Evolutionary conservation across 2,113 vertebrate species (phyloP).

Genomic region (Pampusana beccarii): DNA sequence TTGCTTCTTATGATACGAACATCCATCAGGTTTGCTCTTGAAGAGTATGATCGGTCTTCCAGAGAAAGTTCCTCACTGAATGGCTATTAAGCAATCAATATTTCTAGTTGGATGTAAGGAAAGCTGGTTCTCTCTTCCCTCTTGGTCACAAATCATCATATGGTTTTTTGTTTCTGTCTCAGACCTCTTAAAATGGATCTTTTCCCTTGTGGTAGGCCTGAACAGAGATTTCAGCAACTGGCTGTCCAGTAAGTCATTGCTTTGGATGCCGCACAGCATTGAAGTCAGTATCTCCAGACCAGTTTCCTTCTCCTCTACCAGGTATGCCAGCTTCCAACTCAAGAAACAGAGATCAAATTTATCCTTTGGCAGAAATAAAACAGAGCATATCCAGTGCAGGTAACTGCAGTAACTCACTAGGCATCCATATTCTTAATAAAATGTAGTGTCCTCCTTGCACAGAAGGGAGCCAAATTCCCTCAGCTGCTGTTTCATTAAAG

Average conservation of each 20-base stretch:
- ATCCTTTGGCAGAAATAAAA: neutral
- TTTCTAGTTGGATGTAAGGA: neutral
- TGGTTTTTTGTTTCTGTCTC: neutral
- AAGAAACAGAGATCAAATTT: neutral
- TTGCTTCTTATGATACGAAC: neutral
- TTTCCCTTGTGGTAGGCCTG: neutral
- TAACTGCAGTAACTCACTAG: neutral
- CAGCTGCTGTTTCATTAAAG: neutral
- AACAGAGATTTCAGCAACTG: neutral
- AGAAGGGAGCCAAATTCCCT: neutral
- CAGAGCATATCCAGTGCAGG: neutral
- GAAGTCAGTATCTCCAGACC: neutral
- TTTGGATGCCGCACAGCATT: neutral
- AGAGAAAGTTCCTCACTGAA: conserved; percentile 7
- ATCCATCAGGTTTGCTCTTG: neutral
- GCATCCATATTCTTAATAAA: neutral
- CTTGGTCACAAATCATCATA: neutral
- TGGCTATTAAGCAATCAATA: conserved; percentile 7
- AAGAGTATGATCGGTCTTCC: neutral
- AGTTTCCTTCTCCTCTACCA: neutral
- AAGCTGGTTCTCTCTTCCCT: conserved; percentile 12
- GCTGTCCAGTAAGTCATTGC: neutral
- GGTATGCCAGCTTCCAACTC: neutral
- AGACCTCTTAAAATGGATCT: neutral
- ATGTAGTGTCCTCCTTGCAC: neutral